Conservation (phyloP, 2,888 invertebrate species). For the Ariolimax columbianus region DNA sequence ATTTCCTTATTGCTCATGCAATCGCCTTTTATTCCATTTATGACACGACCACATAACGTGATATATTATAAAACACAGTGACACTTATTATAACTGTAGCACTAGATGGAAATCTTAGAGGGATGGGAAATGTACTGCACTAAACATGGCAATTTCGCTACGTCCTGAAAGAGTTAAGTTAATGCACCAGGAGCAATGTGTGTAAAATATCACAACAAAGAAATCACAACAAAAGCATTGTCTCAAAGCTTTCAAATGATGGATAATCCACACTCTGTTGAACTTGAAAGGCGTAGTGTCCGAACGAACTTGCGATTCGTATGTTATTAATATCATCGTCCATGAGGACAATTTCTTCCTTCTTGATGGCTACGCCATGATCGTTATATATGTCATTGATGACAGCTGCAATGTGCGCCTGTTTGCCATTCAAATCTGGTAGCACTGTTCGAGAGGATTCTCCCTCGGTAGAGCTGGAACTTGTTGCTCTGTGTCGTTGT, state of each 20-base stretch:
- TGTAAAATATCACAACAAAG: background rate
- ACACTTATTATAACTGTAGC: no score
- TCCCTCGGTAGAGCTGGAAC: background rate
- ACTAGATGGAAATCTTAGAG: no score
- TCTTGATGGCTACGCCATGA: conserved; percentile 45
- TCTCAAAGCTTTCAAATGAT: conserved; percentile 50
- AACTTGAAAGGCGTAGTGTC: conserved; percentile 50
- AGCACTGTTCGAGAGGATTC: background rate
- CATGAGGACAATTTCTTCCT: conserved; percentile 53
- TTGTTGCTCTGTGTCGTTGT: conserved; percentile 60
- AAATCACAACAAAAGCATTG: conserved; percentile 48
- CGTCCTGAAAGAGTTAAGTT: no score
- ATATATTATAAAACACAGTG: no score
- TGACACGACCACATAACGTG: no score
- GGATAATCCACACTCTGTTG: conserved; percentile 48
- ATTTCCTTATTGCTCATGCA: no score
- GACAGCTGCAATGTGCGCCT: conserved; percentile 50
- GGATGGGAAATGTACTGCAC: no score
- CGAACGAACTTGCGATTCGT: conserved; percentile 38
- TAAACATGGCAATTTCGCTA: no score
- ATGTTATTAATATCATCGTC: conserved; percentile 56
- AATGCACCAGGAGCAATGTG: no score
- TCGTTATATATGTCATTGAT: conserved; percentile 43
- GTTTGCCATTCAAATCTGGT: conserved; percentile 41
- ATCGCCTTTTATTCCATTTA: no score